phyloP scores from a whole-genome alignment of 2,888 invertebrate genomes.

The Tenthredo distinguenda region DNA sequence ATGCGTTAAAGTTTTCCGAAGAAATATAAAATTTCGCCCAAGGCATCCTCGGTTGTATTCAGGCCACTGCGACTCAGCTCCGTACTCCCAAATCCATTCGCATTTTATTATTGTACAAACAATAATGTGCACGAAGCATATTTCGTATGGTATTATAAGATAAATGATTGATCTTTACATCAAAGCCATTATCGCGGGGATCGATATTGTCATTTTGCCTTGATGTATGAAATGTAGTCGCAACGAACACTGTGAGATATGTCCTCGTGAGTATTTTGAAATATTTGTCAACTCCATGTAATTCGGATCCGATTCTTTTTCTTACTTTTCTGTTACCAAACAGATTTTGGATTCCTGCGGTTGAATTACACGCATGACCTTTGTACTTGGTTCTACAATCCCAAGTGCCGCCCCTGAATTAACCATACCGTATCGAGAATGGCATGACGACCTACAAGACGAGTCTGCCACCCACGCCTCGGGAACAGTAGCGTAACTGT shows the following conservation, averaged over 20 bases:
- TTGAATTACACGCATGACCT: background rate
- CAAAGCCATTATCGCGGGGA: background rate
- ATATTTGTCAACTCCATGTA: background rate
- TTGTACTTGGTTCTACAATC: constrained; percentile 7
- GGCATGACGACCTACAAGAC: constrained; percentile 17
- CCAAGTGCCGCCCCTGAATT: background rate
- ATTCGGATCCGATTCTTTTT: background rate
- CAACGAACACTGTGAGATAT: too few species aligned
- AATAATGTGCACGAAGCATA: background rate
- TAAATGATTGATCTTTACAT: background rate
- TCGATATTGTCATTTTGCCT: background rate
- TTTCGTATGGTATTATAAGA: background rate
- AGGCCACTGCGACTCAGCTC: background rate
- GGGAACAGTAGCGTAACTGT: background rate
- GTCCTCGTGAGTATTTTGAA: background rate
- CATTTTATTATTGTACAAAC: too few species aligned
- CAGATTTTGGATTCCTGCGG: background rate
- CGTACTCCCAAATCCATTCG: background rate
- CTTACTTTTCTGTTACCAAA: background rate
- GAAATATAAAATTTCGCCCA: background rate
- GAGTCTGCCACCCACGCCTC: constrained; percentile 24
- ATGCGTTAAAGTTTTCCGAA: background rate
- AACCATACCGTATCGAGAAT: background rate
- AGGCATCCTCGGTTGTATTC: background rate
- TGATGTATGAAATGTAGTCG: background rate